phyloP scores from a whole-genome alignment of 2,113 vertebrate genomes.

The Capra hircus region DNA sequence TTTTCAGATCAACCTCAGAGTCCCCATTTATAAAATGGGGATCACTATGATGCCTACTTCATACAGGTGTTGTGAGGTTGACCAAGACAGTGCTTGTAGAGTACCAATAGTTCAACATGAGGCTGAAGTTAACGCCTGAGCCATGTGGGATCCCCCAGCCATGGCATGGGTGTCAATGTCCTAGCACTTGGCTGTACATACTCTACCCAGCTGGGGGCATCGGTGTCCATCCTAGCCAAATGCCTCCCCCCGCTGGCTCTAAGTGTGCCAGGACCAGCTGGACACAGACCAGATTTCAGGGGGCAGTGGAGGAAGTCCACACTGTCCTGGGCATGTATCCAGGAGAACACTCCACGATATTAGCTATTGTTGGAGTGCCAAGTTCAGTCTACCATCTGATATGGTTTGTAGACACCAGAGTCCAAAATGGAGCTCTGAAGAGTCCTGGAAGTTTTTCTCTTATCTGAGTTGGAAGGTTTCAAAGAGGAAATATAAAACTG shows the following conservation, averaged over 20 bases:
- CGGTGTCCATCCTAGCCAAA: not conserved
- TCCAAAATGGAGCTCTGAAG: not conserved
- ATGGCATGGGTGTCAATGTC: not conserved
- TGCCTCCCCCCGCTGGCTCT: fast-evolving
- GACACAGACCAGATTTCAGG: not conserved
- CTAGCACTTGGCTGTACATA: not conserved
- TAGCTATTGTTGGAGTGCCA: not conserved
- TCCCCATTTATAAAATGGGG: not conserved
- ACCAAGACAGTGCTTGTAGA: not conserved
- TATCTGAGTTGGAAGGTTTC: not conserved
- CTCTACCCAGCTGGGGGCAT: not conserved
- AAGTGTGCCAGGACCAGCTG: not conserved
- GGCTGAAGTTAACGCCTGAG: not conserved
- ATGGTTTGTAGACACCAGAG: not conserved
- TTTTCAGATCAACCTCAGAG: not conserved
- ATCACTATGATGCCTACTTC: not conserved
- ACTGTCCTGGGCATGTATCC: constrained; percentile 21
- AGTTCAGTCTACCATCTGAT: not conserved
- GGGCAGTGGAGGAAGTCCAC: not conserved
- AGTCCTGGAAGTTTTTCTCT: not conserved
- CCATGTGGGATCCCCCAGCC: not conserved
- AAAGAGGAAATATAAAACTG: not conserved
- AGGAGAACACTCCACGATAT: constrained; percentile 26
- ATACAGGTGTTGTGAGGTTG: not conserved
- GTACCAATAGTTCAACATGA: not conserved